Evolutionary conservation across 2,888 invertebrate genomes (phyloP), one percentile per base, ranked within the genome.

Genomic region (Itoplectis maculator): DNA sequence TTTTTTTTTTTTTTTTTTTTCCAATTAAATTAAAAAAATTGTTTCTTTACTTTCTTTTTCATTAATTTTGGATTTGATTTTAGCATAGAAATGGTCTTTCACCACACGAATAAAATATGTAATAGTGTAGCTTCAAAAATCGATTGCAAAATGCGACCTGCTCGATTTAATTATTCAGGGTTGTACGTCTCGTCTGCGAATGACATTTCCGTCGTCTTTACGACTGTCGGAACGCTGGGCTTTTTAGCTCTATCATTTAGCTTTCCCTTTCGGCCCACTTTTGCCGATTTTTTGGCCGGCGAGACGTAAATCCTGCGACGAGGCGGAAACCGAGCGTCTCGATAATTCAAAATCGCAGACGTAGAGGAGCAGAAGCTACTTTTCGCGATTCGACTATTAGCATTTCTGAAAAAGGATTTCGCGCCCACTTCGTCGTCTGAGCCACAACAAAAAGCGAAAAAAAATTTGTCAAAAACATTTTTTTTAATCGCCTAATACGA

Each of bases 241-340:
- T 56, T 35, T 13, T 13, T 35, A 7, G 59, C n/a, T 35, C n/a
- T 15, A 13, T 37, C 29, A 0, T 15, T n/a, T 56, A 29, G 35
- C 59, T 59, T 59, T 59, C 59, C 29, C 59, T 59, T 35, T 59
- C 37, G 35, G 59, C n/a, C 59, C 59, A 35, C 29, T 59, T 29
- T 59, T 11, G 37, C 15, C 15, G n/a, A 37, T 59, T 59, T 56
- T 59, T 59, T 59, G 18, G 51, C 20, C n/a, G n/a, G n/a, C n/a
- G n/a, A n/a, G n/a, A n/a, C n/a, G n/a, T n/a, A 47, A n/a, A 47
- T 47, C 47, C n/a, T n/a, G 47, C 11, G 47, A 47, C 3, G 47
- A 47, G n/a, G 3, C 47, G n/a, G 5, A 47, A 47, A 47, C 47
- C 1, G n/a, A 47, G 0, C n/a, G 47, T n/a, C 5, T 47, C 37